Evolutionary conservation across 2,888 invertebrate genomes (phyloP).

Genomic region (Luperina testacea): DNA sequence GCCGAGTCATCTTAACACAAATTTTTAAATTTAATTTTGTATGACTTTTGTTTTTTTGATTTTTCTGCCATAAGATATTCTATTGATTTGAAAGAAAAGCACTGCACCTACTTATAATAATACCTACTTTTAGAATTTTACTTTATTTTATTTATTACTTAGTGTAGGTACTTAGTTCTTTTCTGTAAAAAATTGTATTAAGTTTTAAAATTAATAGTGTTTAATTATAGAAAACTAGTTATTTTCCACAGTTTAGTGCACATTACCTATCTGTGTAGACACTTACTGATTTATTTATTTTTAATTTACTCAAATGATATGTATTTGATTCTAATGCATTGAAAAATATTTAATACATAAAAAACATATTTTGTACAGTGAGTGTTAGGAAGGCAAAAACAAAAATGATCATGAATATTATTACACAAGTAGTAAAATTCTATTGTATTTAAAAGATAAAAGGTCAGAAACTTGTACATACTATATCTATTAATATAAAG

Average conservation of each 20-base stretch:
- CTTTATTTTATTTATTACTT: not conserved
- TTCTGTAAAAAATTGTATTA: not conserved
- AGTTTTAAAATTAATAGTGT: not conserved
- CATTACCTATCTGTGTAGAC: not conserved
- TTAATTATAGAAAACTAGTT: not conserved
- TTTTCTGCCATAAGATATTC: not conserved
- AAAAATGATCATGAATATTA: not conserved
- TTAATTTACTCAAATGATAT: not conserved
- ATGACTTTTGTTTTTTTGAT: not conserved
- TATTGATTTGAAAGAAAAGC: constrained; percentile 9
- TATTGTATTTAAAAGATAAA: constrained; percentile 7
- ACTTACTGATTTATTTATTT: not conserved
- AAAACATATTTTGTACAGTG: not conserved
- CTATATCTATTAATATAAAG: constrained; percentile 27
- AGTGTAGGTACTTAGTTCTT: too few relatives aligned
- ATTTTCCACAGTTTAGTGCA: not conserved
- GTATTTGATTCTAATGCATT: not conserved
- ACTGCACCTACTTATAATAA: not conserved
- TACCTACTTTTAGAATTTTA: not conserved
- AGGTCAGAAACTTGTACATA: constrained; percentile 16
- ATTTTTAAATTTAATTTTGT: not conserved
- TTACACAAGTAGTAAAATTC: constrained; percentile 3
- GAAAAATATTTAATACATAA: not conserved
- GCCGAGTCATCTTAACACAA: not conserved
- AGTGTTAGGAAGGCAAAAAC: not conserved